A percentile compares a stretch with the other conserved stretches of the same genome.
phyloP scores from a whole-genome alignment of 2,797 vertebrate genomes.

The Anguilla anguilla region DNA sequence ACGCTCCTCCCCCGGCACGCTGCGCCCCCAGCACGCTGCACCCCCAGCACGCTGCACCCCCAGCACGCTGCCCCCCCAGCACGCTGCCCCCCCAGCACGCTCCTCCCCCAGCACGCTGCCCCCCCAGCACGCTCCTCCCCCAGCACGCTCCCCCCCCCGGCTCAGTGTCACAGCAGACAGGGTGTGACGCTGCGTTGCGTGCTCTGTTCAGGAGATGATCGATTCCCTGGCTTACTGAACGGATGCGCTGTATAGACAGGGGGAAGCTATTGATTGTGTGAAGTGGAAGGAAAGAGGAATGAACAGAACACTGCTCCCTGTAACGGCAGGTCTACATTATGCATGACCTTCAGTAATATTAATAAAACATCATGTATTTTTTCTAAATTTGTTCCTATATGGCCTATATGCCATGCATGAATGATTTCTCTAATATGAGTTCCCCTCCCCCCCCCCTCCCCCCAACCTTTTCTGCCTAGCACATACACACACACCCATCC shows the following conservation, averaged over 20 bases:
- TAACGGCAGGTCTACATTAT: not conserved
- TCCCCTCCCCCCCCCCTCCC: not conserved
- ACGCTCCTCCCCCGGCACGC: no score
- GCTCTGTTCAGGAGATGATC: constrained; percentile 37
- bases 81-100: no score
- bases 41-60: no score
- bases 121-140: no score
- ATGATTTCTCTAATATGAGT: not conserved
- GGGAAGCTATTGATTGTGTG: constrained; percentile 45
- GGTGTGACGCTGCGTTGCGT: no score
- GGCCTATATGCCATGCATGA: not conserved
- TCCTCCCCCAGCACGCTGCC: no score
- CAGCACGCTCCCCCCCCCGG: no score
- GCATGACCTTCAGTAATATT: not conserved
- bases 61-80: no score
- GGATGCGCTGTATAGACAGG: constrained; percentile 36
- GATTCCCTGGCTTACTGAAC: constrained; percentile 55
- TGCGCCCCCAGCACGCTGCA: no score
- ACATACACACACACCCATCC: no score
- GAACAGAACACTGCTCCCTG: not conserved
- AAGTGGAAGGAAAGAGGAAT: not conserved
- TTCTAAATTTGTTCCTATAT: not conserved
- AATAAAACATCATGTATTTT: not conserved
- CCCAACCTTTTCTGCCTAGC: no score
- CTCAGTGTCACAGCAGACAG: not conserved